Conservation (phyloP, 2,888 invertebrate genomes). For the Lasioglossum figueresi region DNA sequence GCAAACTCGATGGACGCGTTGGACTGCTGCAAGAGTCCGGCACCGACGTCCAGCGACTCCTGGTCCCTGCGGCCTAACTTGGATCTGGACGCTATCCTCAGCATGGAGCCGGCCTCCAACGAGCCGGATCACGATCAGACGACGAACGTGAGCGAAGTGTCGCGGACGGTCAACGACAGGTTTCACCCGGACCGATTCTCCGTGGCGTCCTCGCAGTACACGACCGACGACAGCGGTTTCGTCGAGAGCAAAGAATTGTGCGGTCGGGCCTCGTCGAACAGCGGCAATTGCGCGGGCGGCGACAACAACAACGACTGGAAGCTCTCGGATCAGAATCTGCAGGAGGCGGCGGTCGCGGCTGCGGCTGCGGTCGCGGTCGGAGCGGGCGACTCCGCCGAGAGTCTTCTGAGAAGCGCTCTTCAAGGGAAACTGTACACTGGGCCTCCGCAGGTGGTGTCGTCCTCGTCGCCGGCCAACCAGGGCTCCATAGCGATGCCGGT, state of each 20-base stretch:
- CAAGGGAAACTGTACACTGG: slow-evolving; percentile 89
- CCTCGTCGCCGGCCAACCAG: slow-evolving; percentile 79
- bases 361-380: slow-evolving; percentile 71
- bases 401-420: slow-evolving; percentile 91
- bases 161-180: slow-evolving; percentile 78
- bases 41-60: slow-evolving; percentile 86
- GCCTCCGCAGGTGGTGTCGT: slow-evolving; percentile 72
- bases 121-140: slow-evolving; percentile 86
- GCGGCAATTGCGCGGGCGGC: slow-evolving; percentile 73
- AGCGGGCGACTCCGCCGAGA: slow-evolving; percentile 86
- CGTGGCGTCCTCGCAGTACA: slow-evolving; percentile 83
- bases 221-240: slow-evolving; percentile 91
- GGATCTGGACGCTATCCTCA: slow-evolving; percentile 92
- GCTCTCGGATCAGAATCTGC: slow-evolving; percentile 89
- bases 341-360: slow-evolving; percentile 73
- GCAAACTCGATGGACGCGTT: slow-evolving; percentile 82
- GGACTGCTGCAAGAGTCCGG: slow-evolving; percentile 84
- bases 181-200: slow-evolving; percentile 74
- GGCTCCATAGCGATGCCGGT: slow-evolving; percentile 79
- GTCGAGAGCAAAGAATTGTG: slow-evolving; percentile 87
- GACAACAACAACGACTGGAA: slow-evolving; percentile 94
- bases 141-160: slow-evolving; percentile 86
- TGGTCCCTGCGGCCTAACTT: slow-evolving; percentile 88
- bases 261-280: slow-evolving; percentile 58
- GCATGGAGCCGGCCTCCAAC: slow-evolving; percentile 86